These are phyloP conservation scores for Tenodera sinensis DNA, from an alignment of 2,888 invertebrate species.

Conservation along the genomic window DNA sequence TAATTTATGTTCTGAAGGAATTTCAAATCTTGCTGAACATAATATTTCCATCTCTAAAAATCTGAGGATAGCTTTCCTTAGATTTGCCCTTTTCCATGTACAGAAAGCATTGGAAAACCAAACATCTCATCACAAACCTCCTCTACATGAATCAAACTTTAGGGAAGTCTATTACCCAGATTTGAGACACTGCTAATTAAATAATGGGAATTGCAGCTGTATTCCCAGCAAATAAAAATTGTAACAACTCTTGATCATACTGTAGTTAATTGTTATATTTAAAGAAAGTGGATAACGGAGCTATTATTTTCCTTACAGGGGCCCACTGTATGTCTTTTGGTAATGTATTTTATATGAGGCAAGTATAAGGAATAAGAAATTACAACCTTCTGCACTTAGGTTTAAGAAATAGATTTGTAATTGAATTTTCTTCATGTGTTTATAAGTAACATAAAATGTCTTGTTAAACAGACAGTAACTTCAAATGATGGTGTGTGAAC, in stretches of 20 bases:
- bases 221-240: slow-evolving; percentile 6
- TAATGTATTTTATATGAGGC: slow-evolving; percentile 18
- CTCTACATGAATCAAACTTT: not conserved
- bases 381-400: slow-evolving; percentile 26
- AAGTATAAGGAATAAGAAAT: slow-evolving; percentile 20
- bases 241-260: slow-evolving; percentile 17
- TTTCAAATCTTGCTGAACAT: not conserved
- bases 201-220: not conserved
- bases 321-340: slow-evolving; percentile 26
- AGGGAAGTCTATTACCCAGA: not conserved
- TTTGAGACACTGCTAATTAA: not conserved
- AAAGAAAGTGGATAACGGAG: slow-evolving; percentile 11
- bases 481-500: slow-evolving; percentile 7
- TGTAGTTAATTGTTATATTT: slow-evolving; percentile 20
- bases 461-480: not conserved
- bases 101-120: not conserved
- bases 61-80: slow-evolving; percentile 1
- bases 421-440: slow-evolving; percentile 16
- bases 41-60: not conserved
- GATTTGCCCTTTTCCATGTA: not conserved
- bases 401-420: slow-evolving; percentile 27
- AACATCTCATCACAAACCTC: slow-evolving; percentile 3
- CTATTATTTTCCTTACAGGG: slow-evolving; percentile 25
- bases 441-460: not conserved
- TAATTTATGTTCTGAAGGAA: not conserved